Evolutionary conservation across 1,140 invertebrate species (phyloP), one percentile per base, ranked within the genome.

Genomic region (Carposina sasakii): DNA sequence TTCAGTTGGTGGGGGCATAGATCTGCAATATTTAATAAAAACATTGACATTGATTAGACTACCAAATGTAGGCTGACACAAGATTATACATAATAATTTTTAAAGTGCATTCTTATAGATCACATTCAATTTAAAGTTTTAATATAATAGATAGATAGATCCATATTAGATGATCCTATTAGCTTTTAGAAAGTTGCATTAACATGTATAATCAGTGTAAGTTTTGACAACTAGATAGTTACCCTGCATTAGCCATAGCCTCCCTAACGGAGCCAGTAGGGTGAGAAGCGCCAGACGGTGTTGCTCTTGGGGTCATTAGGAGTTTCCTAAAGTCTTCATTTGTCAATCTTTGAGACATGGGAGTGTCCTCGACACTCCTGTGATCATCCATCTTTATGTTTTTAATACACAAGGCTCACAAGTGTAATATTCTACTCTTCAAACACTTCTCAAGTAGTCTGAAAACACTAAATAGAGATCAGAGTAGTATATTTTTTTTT

Each of bases 281-380:
- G 49, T 85, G 81, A 0, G 64, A 57, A 4, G 64, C 66, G 16
- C 64, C 77, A 15, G 90, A 86, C 3, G 89, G 88, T 0, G 92
- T 90, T 8, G 91, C 81, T 40, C 96, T 88, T 0, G 97, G 97
- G 0, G 97, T 99, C 94, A 98, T 98, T 48, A 99, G 83, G 10
- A 99, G 81, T 71, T 97, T 97, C 20, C 97, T 90, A 69, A 99
- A 99, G 81, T 99, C 97, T 74, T 97, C 97, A 88, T 99, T 99
- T 6, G 96, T 98, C 41, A 99, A 83, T 31, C 93, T 89, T 83
- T 83, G 92, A 65, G 87, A 93, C 56, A 76, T 87, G 47, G 86
- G 88, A 33, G 82, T 85, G 49, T 85, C 78, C 48, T 86, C 84
- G 45, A 82, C 84, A 53, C 67, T 74, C 41, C 69, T 64, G 36